Evolutionary conservation across 2,113 vertebrate species (phyloP), one percentile per base, ranked within the genome.

Genomic region (Indicator maculatus): DNA sequence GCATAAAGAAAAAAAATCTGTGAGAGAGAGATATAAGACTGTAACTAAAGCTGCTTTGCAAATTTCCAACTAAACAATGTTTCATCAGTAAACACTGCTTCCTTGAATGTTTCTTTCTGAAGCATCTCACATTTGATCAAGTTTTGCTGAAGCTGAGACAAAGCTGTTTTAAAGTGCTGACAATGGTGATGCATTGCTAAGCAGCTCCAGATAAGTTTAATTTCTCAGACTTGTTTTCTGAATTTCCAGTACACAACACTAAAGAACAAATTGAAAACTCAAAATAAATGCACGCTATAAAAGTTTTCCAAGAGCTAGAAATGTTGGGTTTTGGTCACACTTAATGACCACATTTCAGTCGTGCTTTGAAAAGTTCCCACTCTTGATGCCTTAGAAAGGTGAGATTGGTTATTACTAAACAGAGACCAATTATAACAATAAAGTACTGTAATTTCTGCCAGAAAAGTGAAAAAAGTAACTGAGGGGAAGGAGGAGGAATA

Each of bases 61-160:
- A 79, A 93, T 90, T 95, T 89, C 92, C n/a, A 8, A 59, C 90
- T 92, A 89, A 95, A 93, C 74, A 85, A 90, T 84, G 77, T 75
- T 94, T n/a, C 86, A 89, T 92, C 88, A 79, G 89, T 92, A 90
- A 96, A 94, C 86, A 89, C 36, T 45, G 63, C 61, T 96, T 93
- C 91, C 83, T 90, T 45, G 55, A 92, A 16, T 1, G 0, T 66
- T 93, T 73, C 74, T 77, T 38, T 87, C 86, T 87, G 66, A 92
- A 84, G 45, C 70, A 73, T 59, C 89, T 85, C 81, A 95, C 0
- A 0, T 93, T 73, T 92, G 66, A 94, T 87, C 50, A 59, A 82
- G 50, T 63, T 88, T 59, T 70, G 39, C 36, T 79, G 27, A 95
- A 95, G 39, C 0, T 60, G n/a, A 84, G 74, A 75, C 23, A 81